These are phyloP conservation scores for Proterorhinus semilunaris DNA, from an alignment of 2,113 vertebrate genomes.

Conservation along the genomic window DNA sequence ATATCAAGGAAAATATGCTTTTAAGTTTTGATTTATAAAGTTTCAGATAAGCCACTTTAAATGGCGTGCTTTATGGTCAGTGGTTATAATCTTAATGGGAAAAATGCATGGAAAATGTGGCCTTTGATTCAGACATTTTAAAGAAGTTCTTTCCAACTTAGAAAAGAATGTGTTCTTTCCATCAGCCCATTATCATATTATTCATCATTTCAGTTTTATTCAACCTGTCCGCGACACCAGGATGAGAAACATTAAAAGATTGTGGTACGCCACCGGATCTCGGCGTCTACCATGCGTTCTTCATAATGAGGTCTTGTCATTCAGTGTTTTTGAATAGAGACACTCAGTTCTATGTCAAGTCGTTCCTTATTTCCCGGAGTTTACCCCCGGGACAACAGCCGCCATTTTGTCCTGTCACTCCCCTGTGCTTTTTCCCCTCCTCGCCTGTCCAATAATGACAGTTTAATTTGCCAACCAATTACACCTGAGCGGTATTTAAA, in stretches of 20 bases:
- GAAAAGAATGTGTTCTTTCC: too few relatives aligned
- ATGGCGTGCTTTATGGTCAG: too few relatives aligned
- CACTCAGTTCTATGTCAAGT: slow-evolving; percentile 1
- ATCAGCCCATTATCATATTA: too few relatives aligned
- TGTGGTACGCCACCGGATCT: background rate
- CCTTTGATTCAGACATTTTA: too few relatives aligned
- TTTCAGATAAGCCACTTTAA: too few relatives aligned
- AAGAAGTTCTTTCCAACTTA: too few relatives aligned
- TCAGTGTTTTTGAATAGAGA: slow-evolving; percentile 7
- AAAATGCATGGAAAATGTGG: too few relatives aligned
- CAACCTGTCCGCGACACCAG: background rate
- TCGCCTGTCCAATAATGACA: slow-evolving; percentile 80
- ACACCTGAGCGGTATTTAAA: slow-evolving; percentile 89
- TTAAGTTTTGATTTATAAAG: too few relatives aligned
- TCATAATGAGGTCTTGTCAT: slow-evolving; percentile 29
- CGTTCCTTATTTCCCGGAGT: slow-evolving; percentile 50
- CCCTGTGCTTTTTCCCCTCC: slow-evolving; percentile 62
- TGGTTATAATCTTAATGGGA: too few relatives aligned
- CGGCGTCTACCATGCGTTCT: slow-evolving; percentile 24
- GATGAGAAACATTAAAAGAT: background rate
- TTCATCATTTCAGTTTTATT: background rate
- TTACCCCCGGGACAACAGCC: slow-evolving; percentile 55
- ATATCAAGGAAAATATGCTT: too few relatives aligned
- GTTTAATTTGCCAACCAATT: slow-evolving; percentile 89
- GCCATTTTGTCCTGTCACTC: slow-evolving; percentile 71